Evolutionary conservation across 2,888 invertebrate species (phyloP).

Genomic region (Cosmia pyralina): DNA sequence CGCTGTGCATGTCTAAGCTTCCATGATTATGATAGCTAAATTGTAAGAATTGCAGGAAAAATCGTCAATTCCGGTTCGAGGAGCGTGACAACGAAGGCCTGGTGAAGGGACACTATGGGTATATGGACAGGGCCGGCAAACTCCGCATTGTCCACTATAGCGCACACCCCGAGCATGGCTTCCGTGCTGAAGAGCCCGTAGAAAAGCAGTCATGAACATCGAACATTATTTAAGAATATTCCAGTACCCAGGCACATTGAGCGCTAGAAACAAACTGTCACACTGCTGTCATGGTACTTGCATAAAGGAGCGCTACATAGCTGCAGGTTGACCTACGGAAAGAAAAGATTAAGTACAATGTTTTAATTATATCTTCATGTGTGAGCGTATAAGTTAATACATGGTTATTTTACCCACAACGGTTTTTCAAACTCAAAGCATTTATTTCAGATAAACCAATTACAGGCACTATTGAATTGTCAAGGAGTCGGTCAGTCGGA

Average conservation of each 20-base stretch:
- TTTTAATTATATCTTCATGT: no score
- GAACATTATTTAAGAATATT: background rate
- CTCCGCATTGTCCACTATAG: constrained; percentile 94
- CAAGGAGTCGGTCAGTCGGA: no score
- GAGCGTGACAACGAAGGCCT: constrained; percentile 94
- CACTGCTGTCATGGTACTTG: no score
- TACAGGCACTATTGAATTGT: no score
- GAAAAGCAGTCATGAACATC: constrained; percentile 62
- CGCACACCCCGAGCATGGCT: constrained; percentile 93
- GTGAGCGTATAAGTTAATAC: no score
- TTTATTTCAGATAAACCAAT: no score
- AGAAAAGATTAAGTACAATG: no score
- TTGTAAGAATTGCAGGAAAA: constrained; percentile 90
- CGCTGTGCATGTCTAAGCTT: background rate
- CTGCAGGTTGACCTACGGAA: no score
- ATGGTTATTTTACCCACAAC: no score
- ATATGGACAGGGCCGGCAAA: constrained; percentile 94
- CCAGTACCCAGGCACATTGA: background rate
- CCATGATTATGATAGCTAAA: background rate
- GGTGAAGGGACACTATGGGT: constrained; percentile 95
- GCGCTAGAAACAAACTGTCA: background rate
- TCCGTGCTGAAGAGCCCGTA: constrained; percentile 89
- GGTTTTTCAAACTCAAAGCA: no score
- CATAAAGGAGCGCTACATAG: no score
- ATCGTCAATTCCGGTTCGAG: constrained; percentile 95